These are phyloP conservation scores for Drosophila ficusphila DNA, from an alignment of 1,140 invertebrate genomes.

Conservation along the genomic window DNA sequence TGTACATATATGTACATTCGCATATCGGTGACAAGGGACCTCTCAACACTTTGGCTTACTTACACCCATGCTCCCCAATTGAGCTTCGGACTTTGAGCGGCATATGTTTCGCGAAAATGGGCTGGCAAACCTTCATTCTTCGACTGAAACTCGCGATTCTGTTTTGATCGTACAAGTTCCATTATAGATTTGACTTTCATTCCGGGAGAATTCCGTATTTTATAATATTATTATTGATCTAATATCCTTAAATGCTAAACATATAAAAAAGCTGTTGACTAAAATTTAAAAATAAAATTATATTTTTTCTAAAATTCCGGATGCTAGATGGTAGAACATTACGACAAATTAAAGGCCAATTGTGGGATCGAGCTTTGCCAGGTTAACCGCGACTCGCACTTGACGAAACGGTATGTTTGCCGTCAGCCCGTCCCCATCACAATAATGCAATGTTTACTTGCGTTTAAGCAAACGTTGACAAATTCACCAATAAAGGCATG, in stretches of 20 bases:
- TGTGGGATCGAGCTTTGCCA: conserved; percentile 9
- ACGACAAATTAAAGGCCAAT: conserved; percentile 22
- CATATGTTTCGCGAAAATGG: conserved; percentile 16
- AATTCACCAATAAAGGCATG: conserved; percentile 35
- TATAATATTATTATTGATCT: too few relatives aligned
- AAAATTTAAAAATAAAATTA: too few relatives aligned
- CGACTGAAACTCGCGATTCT: not conserved
- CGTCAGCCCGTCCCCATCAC: not conserved
- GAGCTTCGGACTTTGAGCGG: conserved; percentile 49
- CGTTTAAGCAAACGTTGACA: conserved; percentile 45
- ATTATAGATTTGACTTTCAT: not conserved
- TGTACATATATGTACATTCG: conserved; percentile 2
- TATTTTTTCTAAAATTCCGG: not conserved
- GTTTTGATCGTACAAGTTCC: conserved; percentile 13
- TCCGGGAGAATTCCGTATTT: not conserved
- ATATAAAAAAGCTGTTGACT: too few relatives aligned
- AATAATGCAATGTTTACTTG: conserved; percentile 44
- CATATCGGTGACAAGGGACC: conserved; percentile 33
- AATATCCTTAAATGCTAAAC: too few relatives aligned
- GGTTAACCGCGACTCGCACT: conserved; percentile 52
- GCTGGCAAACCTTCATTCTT: conserved; percentile 17
- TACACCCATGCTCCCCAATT: conserved; percentile 27
- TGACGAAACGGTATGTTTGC: conserved; percentile 37
- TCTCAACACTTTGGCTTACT: conserved; percentile 45
- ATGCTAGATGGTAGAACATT: too few relatives aligned